Evolutionary conservation across 2,888 invertebrate species (phyloP).

Genomic region (Cenopis cana): DNA sequence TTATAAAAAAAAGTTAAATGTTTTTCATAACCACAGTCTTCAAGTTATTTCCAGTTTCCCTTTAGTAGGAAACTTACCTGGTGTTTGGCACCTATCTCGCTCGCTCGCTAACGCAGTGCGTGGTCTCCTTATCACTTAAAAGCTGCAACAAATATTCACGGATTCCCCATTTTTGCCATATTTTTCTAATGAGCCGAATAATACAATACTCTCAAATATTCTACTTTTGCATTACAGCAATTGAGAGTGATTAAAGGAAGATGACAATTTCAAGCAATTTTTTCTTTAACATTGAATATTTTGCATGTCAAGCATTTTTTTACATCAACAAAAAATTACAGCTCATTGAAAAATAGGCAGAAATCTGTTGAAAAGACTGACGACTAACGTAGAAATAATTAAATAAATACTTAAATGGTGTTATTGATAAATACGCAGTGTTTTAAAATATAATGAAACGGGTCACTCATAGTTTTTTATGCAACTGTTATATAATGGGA

Average conservation of each 20-base stretch:
- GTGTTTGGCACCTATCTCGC: slow-evolving; percentile 65
- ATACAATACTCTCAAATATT: neutral
- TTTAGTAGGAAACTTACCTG: slow-evolving; percentile 72
- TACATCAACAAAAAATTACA: neutral
- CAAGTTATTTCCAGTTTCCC: slow-evolving; percentile 44
- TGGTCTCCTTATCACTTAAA: slow-evolving; percentile 78
- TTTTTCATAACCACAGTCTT: neutral
- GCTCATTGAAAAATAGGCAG: slow-evolving; percentile 39
- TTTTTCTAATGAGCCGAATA: slow-evolving; percentile 57
- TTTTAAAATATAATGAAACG: too few species aligned
- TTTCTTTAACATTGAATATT: neutral
- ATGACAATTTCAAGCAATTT: neutral
- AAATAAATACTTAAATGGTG: too few species aligned
- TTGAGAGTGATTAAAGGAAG: neutral
- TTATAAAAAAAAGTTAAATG: neutral
- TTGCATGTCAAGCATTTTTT: slow-evolving; percentile 4
- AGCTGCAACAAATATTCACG: slow-evolving; percentile 85
- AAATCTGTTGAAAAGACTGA: slow-evolving; percentile 33
- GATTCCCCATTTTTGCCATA: slow-evolving; percentile 77
- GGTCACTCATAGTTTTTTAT: too few species aligned
- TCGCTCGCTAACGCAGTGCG: slow-evolving; percentile 64
- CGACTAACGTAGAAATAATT: slow-evolving; percentile 4
- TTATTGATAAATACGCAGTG: too few species aligned
- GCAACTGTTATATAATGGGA: too few species aligned
- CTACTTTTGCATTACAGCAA: neutral